phyloP scores from a whole-genome alignment of 1,140 invertebrate genomes.

The Pissodes strobi region DNA sequence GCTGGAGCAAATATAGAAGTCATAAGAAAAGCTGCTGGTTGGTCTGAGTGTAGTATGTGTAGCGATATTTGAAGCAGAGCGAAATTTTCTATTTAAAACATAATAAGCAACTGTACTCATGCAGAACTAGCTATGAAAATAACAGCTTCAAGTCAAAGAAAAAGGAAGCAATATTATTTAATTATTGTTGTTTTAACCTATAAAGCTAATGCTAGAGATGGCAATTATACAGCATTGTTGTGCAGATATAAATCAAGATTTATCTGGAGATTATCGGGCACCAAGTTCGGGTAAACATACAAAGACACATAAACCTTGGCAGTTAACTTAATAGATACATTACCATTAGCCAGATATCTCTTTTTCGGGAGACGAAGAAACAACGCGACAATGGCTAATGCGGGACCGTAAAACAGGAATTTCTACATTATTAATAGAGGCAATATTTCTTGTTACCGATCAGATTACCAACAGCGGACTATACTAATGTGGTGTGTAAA shows the following conservation, averaged over 20 bases:
- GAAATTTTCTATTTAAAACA: too few species aligned
- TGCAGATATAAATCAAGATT: neutral
- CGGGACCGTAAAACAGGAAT: constrained; percentile 10
- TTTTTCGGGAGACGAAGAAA: constrained; percentile 18
- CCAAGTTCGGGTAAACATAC: constrained; percentile 1
- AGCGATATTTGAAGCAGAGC: too few species aligned
- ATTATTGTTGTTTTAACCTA: too few species aligned
- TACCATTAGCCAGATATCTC: neutral
- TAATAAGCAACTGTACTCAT: too few species aligned
- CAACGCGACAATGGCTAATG: constrained; percentile 26
- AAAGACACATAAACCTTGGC: constrained; percentile 8
- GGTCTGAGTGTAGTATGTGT: too few species aligned
- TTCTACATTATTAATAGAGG: constrained; percentile 23
- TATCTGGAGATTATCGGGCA: constrained; percentile 1
- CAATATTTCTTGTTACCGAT: constrained; percentile 13
- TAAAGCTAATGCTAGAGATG: too few species aligned
- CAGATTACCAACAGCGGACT: neutral
- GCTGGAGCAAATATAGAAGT: too few species aligned
- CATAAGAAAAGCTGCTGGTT: too few species aligned
- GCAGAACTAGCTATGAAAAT: too few species aligned
- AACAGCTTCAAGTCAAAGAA: too few species aligned
- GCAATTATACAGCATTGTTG: neutral
- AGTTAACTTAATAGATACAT: constrained; percentile 13
- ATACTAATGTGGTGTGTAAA: constrained; percentile 5
- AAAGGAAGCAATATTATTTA: too few species aligned